Conservation (phyloP, 1,140 invertebrate genomes). For the Rhyacophila brunnea region DNA sequence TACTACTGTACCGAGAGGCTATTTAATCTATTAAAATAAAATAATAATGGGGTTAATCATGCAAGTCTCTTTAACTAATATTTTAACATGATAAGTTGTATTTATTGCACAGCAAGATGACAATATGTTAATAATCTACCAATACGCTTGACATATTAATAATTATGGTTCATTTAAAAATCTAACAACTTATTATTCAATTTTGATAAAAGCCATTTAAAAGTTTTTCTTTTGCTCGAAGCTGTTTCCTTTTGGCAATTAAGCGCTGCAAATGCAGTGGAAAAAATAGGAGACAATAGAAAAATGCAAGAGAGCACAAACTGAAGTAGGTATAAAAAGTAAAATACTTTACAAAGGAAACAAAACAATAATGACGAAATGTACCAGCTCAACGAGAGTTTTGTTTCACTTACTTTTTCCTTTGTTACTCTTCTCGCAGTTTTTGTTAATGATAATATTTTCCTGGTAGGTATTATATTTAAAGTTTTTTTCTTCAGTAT, state of each 20-base stretch:
- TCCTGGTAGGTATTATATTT: not conserved
- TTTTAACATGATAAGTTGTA: no score
- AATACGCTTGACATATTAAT: no score
- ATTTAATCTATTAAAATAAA: no score
- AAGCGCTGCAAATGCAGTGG: slow-evolving; percentile 1
- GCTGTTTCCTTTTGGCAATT: slow-evolving; percentile 6
- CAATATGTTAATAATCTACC: no score
- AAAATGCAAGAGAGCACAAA: slow-evolving; percentile 3
- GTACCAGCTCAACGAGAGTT: not conserved
- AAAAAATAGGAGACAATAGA: not conserved
- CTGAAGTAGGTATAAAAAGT: slow-evolving; percentile 2
- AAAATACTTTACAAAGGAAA: slow-evolving; percentile 1
- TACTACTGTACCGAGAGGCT: no score
- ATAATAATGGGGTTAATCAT: no score
- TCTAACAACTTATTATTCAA: not conserved
- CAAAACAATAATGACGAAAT: slow-evolving; percentile 5
- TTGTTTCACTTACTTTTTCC: slow-evolving; percentile 1
- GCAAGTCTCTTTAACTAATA: no score
- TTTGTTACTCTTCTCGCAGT: not conserved
- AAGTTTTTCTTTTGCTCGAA: not conserved
- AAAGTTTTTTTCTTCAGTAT: not conserved
- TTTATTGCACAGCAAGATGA: no score
- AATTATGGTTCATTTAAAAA: no score
- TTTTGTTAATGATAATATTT: slow-evolving; percentile 1
- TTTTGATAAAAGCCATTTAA: slow-evolving; percentile 2